phyloP scores from a whole-genome alignment of 1,140 invertebrate species.

The Nephila pilipes region DNA sequence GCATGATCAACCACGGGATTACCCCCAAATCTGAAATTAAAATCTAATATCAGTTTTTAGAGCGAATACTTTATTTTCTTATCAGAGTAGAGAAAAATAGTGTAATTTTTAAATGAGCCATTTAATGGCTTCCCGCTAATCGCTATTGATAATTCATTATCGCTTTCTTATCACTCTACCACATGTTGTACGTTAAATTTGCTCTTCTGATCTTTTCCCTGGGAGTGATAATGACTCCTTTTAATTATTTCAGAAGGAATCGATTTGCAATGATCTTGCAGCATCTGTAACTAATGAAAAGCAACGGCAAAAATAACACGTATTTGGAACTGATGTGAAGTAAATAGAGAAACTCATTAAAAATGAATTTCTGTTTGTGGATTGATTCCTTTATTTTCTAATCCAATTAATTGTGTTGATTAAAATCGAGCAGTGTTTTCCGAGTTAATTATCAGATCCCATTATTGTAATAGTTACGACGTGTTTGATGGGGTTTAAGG shows the following conservation, averaged over 20 bases:
- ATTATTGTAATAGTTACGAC: not conserved
- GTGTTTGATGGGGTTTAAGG: not conserved
- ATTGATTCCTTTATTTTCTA: not conserved
- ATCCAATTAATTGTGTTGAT: conserved; percentile 4
- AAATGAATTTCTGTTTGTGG: not conserved
- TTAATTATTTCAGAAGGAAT: conserved; percentile 42
- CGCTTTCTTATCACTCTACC: conserved; percentile 25
- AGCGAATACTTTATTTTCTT: too few species aligned
- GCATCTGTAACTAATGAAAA: conserved; percentile 26
- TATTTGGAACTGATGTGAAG: not conserved
- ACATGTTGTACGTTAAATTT: conserved; percentile 35
- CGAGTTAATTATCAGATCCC: not conserved
- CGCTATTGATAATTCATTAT: conserved; percentile 65
- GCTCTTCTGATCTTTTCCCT: not conserved
- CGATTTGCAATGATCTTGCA: conserved; percentile 15
- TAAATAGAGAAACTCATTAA: conserved; percentile 12
- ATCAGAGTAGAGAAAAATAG: not conserved
- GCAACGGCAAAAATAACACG: not conserved
- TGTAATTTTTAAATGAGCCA: too few species aligned
- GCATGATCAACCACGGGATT: too few species aligned
- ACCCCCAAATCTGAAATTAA: too few species aligned
- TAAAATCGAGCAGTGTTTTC: not conserved
- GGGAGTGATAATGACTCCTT: conserved; percentile 11
- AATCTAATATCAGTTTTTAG: too few species aligned
- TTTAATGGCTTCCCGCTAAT: conserved; percentile 1